These are phyloP conservation scores for Drosophila nasuta DNA, from an alignment of 1,140 invertebrate species.

Conservation along the genomic window DNA sequence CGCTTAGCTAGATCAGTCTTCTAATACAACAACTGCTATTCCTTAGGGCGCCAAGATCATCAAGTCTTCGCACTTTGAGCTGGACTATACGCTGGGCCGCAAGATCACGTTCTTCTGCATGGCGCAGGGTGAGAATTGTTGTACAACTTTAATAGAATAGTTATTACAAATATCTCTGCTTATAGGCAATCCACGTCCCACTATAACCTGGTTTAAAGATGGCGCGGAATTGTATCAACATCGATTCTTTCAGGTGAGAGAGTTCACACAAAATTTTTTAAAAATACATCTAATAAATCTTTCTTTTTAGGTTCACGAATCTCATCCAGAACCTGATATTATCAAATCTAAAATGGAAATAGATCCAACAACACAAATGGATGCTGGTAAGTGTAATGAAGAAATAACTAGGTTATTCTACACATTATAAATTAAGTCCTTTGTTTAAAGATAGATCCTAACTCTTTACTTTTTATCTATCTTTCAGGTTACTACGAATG, in stretches of 20 bases:
- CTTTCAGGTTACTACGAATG: constrained; percentile 90
- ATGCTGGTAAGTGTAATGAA: constrained; percentile 88
- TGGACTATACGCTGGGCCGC: constrained; percentile 95
- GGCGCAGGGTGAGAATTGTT: constrained; percentile 86
- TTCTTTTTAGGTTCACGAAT: constrained; percentile 92
- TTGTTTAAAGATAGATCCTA: too few relatives aligned
- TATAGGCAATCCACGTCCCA: constrained; percentile 89
- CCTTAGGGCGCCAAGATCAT: constrained; percentile 94
- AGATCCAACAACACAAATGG: constrained; percentile 96
- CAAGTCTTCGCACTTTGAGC: constrained; percentile 95
- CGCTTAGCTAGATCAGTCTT: neutral
- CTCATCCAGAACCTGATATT: constrained; percentile 90
- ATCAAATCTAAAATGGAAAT: constrained; percentile 97
- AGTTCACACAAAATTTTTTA: too few relatives aligned
- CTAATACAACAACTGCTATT: neutral
- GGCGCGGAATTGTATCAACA: constrained; percentile 95
- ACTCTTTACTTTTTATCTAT: too few relatives aligned
- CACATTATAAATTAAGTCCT: too few relatives aligned
- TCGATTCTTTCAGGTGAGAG: constrained; percentile 92
- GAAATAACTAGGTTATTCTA: too few relatives aligned
- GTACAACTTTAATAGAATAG: neutral
- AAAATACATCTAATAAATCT: neutral
- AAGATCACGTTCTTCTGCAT: constrained; percentile 96
- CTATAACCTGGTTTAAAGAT: constrained; percentile 97
- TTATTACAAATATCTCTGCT: constrained; percentile 37